Evolutionary conservation across 2,113 vertebrate species (phyloP).

Genomic region (Amphilophus citrinellus): DNA sequence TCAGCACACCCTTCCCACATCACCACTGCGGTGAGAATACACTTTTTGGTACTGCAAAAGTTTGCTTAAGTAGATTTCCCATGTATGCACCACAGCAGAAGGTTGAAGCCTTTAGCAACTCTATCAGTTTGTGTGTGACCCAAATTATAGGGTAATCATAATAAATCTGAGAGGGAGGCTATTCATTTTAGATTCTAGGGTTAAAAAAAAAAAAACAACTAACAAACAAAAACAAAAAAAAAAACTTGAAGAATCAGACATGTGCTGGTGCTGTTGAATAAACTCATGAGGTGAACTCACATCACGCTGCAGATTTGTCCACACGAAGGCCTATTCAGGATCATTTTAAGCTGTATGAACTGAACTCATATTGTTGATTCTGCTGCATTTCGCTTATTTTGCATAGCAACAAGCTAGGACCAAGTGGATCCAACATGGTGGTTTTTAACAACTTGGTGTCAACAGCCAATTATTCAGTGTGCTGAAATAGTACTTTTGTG

Average conservation of each 20-base stretch:
- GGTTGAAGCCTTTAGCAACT: constrained; percentile 12
- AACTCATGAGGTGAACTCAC: constrained; percentile 56
- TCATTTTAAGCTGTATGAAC: constrained; percentile 57
- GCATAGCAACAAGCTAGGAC: constrained; percentile 49
- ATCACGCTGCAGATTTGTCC: constrained; percentile 52
- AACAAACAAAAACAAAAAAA: not conserved
- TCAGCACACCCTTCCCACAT: constrained; percentile 57
- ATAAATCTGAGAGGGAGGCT: constrained; percentile 19
- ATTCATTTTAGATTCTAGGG: constrained; percentile 40
- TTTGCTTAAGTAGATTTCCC: constrained; percentile 54
- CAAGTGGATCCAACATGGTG: constrained; percentile 41
- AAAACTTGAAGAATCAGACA: constrained; percentile 18
- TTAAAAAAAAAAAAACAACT: not conserved
- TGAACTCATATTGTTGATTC: constrained; percentile 56
- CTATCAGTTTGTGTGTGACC: constrained; percentile 26
- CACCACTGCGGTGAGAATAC: constrained; percentile 45
- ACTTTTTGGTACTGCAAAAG: constrained; percentile 61
- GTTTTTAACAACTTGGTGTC: constrained; percentile 45
- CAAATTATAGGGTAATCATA: constrained; percentile 25
- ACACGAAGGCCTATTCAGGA: constrained; percentile 51
- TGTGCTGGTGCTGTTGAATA: constrained; percentile 61
- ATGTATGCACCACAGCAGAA: constrained; percentile 15
- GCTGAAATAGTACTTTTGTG: constrained; percentile 43
- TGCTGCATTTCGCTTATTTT: constrained; percentile 53
- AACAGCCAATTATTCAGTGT: constrained; percentile 52